A percentile compares a stretch with the other conserved stretches of the same genome.
Evolutionary conservation across 2,888 invertebrate species (phyloP).

Genomic region (Byasa hedistus): DNA sequence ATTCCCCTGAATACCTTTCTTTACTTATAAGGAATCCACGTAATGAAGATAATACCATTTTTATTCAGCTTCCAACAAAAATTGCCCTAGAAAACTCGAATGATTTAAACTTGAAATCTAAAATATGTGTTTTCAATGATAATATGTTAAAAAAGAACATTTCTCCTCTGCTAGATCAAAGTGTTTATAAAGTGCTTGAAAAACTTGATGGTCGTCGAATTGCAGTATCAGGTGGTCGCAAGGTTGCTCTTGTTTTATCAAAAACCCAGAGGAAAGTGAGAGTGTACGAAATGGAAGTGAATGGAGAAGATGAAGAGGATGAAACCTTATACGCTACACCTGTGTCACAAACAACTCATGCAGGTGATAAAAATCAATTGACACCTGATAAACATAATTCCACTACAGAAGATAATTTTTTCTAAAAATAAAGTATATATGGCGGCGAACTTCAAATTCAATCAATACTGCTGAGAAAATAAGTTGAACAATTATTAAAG

Average conservation of each 20-base stretch:
- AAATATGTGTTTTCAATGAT: conserved; percentile 63
- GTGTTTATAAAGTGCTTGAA: conserved; percentile 81
- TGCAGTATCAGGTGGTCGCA: conserved; percentile 90
- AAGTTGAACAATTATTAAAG: too few relatives aligned
- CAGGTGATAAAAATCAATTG: conserved; percentile 50
- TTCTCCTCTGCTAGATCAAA: conserved; percentile 73
- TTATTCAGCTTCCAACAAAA: conserved; percentile 73
- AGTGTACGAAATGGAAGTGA: conserved; percentile 95
- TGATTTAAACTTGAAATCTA: conserved; percentile 63
- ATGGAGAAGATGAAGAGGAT: conserved; percentile 93
- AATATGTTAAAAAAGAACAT: conserved; percentile 75
- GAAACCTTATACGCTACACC: conserved; percentile 73
- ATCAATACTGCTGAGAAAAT: too few relatives aligned
- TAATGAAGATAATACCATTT: conserved; percentile 64
- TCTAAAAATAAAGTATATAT: background rate
- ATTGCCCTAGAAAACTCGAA: conserved; percentile 67
- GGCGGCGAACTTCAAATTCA: too few relatives aligned
- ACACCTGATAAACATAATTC: conserved; percentile 48
- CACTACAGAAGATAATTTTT: conserved; percentile 43
- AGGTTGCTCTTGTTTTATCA: conserved; percentile 91
- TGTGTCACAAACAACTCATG: conserved; percentile 54
- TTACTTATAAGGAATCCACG: conserved; percentile 81
- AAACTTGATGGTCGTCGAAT: conserved; percentile 84
- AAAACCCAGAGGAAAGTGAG: conserved; percentile 89
- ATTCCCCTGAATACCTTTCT: conserved; percentile 86